A percentile compares a stretch with the other conserved stretches of the same genome.
These are phyloP conservation scores for Ariolimax columbianus DNA, from an alignment of 2,888 invertebrate species.

Conservation along the genomic window DNA sequence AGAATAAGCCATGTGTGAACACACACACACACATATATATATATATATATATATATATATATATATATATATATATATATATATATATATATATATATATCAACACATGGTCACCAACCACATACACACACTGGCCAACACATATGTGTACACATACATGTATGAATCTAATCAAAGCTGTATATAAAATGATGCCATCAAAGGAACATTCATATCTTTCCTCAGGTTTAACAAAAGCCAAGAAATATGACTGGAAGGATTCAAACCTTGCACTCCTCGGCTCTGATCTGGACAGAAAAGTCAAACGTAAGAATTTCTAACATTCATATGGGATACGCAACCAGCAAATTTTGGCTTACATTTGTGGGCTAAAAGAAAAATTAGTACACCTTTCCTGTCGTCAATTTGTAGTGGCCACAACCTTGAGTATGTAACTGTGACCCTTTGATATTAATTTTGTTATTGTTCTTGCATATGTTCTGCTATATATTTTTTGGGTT, in stretches of 20 bases:
- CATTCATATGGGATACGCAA: no score
- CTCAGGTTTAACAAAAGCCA: conserved; percentile 65
- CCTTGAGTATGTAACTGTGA: no score
- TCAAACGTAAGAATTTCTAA: conserved; percentile 67
- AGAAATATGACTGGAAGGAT: conserved; percentile 75
- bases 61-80: neutral
- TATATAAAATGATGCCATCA: no score
- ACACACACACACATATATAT: neutral
- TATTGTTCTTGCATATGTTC: no score
- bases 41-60: neutral
- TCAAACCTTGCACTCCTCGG: conserved; percentile 73
- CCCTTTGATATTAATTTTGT: no score
- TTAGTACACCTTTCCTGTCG: no score
- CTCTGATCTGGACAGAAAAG: conserved; percentile 68
- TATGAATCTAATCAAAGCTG: no score
- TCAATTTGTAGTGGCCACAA: no score
- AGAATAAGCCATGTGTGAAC: neutral
- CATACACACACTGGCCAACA: no score
- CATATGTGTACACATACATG: neutral
- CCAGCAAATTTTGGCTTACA: no score
- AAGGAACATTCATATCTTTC: neutral
- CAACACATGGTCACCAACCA: neutral
- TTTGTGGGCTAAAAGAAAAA: no score
- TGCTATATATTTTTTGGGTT: no score
- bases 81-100: neutral